Percentiles rank a stretch among this genome's conserved stretches.
Evolutionary conservation across 1,140 invertebrate species (phyloP).

Genomic region (Drosophila nigromelanica): DNA sequence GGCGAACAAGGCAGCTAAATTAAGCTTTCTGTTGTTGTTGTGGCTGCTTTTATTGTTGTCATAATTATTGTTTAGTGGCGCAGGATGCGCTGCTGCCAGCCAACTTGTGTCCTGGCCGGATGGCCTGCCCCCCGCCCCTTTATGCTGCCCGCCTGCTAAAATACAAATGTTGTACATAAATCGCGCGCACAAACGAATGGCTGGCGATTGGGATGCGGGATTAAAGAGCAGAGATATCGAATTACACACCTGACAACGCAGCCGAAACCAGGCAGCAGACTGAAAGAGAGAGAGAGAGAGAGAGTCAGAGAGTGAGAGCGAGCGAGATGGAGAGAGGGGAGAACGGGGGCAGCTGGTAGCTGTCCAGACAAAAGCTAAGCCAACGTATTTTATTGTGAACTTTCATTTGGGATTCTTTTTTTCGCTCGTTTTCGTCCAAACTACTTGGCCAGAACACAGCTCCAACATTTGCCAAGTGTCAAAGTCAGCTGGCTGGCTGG

Average conservation of each 20-base stretch:
- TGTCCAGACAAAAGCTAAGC: constrained; percentile 71
- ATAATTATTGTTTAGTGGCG: constrained; percentile 82
- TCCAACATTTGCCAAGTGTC: constrained; percentile 63
- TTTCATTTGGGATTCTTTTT: constrained; percentile 56
- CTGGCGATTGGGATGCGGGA: constrained; percentile 69
- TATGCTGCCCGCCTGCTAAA: constrained; percentile 30
- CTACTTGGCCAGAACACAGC: constrained; percentile 14
- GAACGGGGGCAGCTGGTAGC: neutral
- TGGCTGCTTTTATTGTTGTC: constrained; percentile 68
- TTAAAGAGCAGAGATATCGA: constrained; percentile 83
- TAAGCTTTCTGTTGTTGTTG: constrained; percentile 34
- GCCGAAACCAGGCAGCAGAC: constrained; percentile 1
- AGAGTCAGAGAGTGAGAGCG: neutral
- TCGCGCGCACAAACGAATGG: constrained; percentile 81
- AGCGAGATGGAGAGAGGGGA: too few species aligned
- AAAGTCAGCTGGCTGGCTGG: constrained; percentile 48
- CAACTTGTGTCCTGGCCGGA: constrained; percentile 64
- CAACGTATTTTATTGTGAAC: constrained; percentile 78
- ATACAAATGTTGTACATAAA: constrained; percentile 82
- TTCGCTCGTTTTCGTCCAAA: neutral
- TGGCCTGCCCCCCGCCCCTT: constrained; percentile 14
- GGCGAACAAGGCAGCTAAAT: constrained; percentile 15
- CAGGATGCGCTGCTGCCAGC: constrained; percentile 55
- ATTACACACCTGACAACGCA: constrained; percentile 83
- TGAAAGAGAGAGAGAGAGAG: neutral